Percentiles rank a stretch among this genome's conserved stretches.
Evolutionary conservation across 2,888 invertebrate species (phyloP).

Genomic region (Argyresthia goedartella): DNA sequence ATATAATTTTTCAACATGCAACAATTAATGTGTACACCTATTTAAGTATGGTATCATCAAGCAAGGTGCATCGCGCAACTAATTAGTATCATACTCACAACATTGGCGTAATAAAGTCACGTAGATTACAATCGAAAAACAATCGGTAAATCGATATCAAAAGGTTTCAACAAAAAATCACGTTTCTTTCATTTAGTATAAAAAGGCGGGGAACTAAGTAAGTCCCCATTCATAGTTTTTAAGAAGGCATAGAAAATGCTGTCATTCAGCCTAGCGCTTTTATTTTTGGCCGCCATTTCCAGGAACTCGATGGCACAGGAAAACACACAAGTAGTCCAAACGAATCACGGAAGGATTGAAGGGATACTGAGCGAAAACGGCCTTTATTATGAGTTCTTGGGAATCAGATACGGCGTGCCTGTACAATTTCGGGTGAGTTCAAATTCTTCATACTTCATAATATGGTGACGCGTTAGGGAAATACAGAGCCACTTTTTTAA

Average conservation of each 20-base stretch:
- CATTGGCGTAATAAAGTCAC: neutral
- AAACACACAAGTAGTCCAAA: conserved; percentile 34
- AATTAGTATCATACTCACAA: neutral
- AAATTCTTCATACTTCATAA: neutral
- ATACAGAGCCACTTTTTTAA: too few relatives aligned
- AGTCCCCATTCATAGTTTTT: conserved; percentile 3
- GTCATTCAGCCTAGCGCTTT: conserved; percentile 10
- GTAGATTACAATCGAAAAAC: neutral
- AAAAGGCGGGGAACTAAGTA: neutral
- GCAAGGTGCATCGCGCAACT: neutral
- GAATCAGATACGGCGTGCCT: conserved; percentile 45
- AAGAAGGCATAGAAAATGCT: conserved; percentile 10
- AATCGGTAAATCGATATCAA: neutral
- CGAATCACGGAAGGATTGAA: conserved; percentile 47
- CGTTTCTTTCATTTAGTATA: conserved; percentile 2
- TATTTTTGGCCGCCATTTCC: conserved; percentile 24
- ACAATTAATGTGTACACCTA: too few relatives aligned
- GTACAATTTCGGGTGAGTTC: conserved; percentile 45
- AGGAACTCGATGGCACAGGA: conserved; percentile 21
- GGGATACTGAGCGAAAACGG: conserved; percentile 39
- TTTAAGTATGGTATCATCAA: too few relatives aligned
- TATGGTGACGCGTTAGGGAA: too few relatives aligned
- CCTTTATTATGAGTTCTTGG: conserved; percentile 47
- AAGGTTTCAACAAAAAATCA: neutral
- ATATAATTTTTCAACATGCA: too few relatives aligned